Percentiles rank a stretch among this genome's conserved stretches.
These are phyloP conservation scores for Saxicola maurus DNA, from an alignment of 2,797 vertebrate genomes.

Conservation along the genomic window DNA sequence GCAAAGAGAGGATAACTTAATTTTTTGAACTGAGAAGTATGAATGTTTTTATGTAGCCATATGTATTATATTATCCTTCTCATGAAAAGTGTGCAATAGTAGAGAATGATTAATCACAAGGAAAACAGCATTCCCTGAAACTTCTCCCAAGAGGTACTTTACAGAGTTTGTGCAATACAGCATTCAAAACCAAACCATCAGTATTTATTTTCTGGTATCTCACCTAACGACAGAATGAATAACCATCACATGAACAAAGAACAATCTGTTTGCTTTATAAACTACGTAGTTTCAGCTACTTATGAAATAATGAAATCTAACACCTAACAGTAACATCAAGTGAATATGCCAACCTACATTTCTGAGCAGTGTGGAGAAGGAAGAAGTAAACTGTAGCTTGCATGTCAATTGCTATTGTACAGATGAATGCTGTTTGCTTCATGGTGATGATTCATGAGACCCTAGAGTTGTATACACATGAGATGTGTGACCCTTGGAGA, in stretches of 20 bases:
- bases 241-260: constrained; percentile 19
- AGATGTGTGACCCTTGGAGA: not conserved
- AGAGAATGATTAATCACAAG: not conserved
- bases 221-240: not conserved
- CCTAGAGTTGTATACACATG: not conserved
- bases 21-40: not conserved
- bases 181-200: not conserved
- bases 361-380: not conserved
- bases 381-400: not conserved
- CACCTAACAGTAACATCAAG: not conserved
- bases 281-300: not conserved
- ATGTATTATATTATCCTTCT: not conserved
- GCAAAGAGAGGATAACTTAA: not conserved
- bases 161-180: not conserved
- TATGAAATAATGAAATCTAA: constrained; percentile 22
- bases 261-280: constrained; percentile 31
- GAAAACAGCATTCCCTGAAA: not conserved
- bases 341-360: not conserved
- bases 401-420: not conserved
- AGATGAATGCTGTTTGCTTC: not conserved
- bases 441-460: not conserved
- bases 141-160: not conserved
- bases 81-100: not conserved
- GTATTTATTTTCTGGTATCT: not conserved
- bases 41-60: not conserved